These are phyloP conservation scores for Crambe crambe DNA, from an alignment of 37 sponge, comb jelly and placozoan species.

Conservation along the genomic window DNA sequence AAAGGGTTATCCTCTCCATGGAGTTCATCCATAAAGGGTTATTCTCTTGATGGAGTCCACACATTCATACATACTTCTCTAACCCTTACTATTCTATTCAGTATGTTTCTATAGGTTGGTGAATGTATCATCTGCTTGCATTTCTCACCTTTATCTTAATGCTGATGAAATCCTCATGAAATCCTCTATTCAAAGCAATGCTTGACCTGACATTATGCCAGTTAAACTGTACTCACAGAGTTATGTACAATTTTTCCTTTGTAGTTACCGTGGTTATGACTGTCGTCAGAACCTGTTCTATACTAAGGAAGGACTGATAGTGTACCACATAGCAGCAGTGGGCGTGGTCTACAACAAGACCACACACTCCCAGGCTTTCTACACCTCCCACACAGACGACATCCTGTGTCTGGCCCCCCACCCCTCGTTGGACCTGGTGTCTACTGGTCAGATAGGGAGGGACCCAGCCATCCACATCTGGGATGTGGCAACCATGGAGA, in stretches of 20 bases:
- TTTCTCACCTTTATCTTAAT: no score
- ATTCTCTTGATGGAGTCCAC: background rate
- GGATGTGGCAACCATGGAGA: conserved; percentile 81
- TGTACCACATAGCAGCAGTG: conserved; percentile 96
- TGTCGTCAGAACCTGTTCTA: conserved; percentile 95
- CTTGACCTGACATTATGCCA: no score
- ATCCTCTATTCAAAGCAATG: no score
- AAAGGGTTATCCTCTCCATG: no score
- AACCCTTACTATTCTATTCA: no score
- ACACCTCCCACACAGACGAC: conserved; percentile 91
- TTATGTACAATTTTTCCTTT: conserved; percentile 13
- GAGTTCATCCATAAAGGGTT: no score
- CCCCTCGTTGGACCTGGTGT: conserved; percentile 54
- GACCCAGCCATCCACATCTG: conserved; percentile 93
- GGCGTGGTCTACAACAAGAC: conserved; percentile 88
- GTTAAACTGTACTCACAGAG: no score
- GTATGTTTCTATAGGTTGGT: no score
- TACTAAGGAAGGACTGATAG: conserved; percentile 77
- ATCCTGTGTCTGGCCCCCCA: conserved; percentile 95
- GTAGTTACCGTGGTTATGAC: conserved; percentile 96
- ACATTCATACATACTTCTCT: no score
- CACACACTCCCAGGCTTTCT: conserved; percentile 88
- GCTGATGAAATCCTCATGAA: no score
- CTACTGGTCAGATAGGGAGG: conserved; percentile 77
- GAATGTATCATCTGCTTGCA: no score